Base-by-base conservation (phyloP, 2,888 invertebrate genomes). In the Eupithecia vulgata region DNA sequence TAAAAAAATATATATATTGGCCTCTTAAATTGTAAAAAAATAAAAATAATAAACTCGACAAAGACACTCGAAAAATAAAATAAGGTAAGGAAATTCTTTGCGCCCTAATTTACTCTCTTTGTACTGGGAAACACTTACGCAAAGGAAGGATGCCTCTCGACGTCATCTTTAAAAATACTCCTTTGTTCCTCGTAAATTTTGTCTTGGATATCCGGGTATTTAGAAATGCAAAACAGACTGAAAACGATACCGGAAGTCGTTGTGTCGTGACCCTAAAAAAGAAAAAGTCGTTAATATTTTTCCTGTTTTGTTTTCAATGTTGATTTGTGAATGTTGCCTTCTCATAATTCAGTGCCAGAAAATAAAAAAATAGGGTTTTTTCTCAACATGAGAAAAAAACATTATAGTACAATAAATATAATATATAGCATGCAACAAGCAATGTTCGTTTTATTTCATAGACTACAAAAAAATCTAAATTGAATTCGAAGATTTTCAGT, bases 181-280 rank as follows among this genome's bases (percentile, higher is more conserved):
- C 83, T 84, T 80, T 95, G 95, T 80, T 95, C 95, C 0, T 91
- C 87, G 7, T 88, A 88, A 42, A 95, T 86, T 82, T 94, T 95
- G 70, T 94, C 92, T 84, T 95, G 95, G 1, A 95, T 83, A 37
- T 93, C 90, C 6, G 91, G 90, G 79, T 95, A 88, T 70, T 93
- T 89, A 0, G 95, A 95, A 0, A 96, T 85, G 73, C 95, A 87
- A 78, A 91, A 94, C 0, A 95, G 84, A 0, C 92, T 84, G 82
- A 95, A 96, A 0, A 90, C 87, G 13, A 95, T 89, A 0, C 95
- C 95, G 1, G 95, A 95, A 0, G 95, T 94, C 0, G 95, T 95
- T 0, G 96, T 96, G 76, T 96, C 95, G 76, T 95, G 95, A 0
- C 95, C 95, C 95, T 95, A 12, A 70, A 71, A 74, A 65, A 25